Percentiles rank a stretch among this genome's conserved stretches.
Conservation (phyloP, 2,888 invertebrate genomes). For the Pollenia amentaria region DNA sequence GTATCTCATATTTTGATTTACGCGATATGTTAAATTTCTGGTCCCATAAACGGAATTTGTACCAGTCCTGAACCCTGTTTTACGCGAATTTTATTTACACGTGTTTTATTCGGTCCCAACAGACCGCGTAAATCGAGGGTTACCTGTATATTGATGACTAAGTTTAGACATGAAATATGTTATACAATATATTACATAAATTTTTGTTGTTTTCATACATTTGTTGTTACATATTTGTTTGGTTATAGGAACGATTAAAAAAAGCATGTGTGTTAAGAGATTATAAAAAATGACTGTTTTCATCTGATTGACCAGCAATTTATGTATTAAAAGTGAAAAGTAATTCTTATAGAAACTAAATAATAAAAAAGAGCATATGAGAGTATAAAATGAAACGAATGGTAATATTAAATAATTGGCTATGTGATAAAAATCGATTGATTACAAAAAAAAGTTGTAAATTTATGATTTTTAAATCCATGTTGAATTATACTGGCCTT, state of each 20-base stretch:
- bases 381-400: conserved; percentile 19
- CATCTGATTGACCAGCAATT: conserved; percentile 73
- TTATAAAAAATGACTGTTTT: conserved; percentile 46
- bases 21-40: too few relatives aligned
- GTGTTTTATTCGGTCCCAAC: too few relatives aligned
- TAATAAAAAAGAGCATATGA: conserved; percentile 23
- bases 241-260: conserved; percentile 69
- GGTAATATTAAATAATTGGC: too few relatives aligned
- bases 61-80: too few relatives aligned
- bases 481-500: too few relatives aligned
- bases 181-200: conserved; percentile 70
- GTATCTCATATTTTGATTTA: too few relatives aligned
- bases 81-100: too few relatives aligned
- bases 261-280: conserved; percentile 38
- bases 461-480: too few relatives aligned
- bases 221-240: conserved; percentile 19
- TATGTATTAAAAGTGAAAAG: conserved; percentile 46
- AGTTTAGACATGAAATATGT: conserved; percentile 58
- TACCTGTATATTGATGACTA: too few relatives aligned
- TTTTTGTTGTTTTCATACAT: conserved; percentile 24
- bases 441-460: background rate
- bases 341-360: conserved; percentile 28
- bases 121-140: too few relatives aligned
- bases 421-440: too few relatives aligned
- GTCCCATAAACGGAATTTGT: too few relatives aligned